A percentile compares a stretch with the other conserved stretches of the same genome.
These are phyloP conservation scores for Dioctria rufipes DNA, from an alignment of 2,888 invertebrate genomes.

Conservation along the genomic window DNA sequence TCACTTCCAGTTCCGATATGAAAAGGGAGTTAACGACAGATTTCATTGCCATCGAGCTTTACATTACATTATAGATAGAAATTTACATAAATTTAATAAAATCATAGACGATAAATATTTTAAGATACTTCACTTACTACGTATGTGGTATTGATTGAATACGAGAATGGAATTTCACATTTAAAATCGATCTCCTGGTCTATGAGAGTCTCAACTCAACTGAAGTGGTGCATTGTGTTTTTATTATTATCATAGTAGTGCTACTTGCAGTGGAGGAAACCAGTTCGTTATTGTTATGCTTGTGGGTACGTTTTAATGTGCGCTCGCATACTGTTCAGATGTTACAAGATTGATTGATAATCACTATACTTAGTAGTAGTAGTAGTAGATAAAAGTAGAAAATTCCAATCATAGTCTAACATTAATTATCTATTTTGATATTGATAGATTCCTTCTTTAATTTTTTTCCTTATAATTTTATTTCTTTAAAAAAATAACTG, in stretches of 20 bases:
- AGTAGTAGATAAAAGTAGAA: neutral
- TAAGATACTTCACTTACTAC: constrained; percentile 14
- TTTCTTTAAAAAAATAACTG: neutral
- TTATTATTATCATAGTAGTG: no score
- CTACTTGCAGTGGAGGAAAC: neutral
- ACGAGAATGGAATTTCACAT: constrained; percentile 24
- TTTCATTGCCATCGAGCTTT: neutral
- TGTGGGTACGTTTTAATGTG: neutral
- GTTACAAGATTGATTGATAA: constrained; percentile 25
- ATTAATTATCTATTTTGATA: neutral
- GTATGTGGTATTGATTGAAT: constrained; percentile 31
- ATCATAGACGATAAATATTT: constrained; percentile 17
- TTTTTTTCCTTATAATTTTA: neutral
- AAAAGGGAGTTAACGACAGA: neutral
- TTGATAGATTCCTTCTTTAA: neutral
- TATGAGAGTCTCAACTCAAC: neutral
- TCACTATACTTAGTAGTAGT: neutral
- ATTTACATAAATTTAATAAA: constrained; percentile 37
- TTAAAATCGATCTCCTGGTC: neutral
- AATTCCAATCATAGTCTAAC: neutral
- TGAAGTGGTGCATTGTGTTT: neutral
- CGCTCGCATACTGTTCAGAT: constrained; percentile 1
- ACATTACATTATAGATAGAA: constrained; percentile 2
- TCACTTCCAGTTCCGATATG: neutral
- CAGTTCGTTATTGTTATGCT: constrained; percentile 2